A percentile compares a stretch with the other conserved stretches of the same genome.
phyloP scores from a whole-genome alignment of 2,888 invertebrate genomes.

The Monoplex corrugatus region DNA sequence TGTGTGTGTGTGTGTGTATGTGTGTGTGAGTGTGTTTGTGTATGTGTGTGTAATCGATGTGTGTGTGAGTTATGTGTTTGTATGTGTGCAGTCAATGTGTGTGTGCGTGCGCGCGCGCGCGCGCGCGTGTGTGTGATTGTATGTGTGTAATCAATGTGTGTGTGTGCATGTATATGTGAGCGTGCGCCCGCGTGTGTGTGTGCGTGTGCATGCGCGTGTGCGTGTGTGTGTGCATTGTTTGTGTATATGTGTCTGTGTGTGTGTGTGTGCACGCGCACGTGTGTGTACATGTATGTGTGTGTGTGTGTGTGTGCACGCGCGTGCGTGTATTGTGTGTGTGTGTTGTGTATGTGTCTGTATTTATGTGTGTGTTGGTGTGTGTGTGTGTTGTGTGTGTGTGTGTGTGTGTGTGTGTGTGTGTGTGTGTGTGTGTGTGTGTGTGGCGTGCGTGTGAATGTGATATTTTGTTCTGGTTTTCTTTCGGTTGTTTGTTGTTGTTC shows the following conservation, averaged over 20 bases:
- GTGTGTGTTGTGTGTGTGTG: neutral
- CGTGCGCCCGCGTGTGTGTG: neutral
- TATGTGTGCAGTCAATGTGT: neutral
- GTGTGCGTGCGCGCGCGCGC: neutral
- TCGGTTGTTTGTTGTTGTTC: too few species aligned
- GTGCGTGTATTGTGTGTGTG: too few species aligned
- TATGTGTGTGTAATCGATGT: neutral
- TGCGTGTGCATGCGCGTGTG: too few species aligned
- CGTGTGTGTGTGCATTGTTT: neutral
- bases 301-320: slow-evolving; percentile 4
- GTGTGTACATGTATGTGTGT: neutral
- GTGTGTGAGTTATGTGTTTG: neutral
- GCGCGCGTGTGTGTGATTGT: neutral
- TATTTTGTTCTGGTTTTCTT: neutral
- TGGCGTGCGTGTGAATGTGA: too few species aligned
- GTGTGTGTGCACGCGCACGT: neutral
- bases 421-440: too few species aligned
- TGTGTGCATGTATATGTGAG: neutral
- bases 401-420: too few species aligned
- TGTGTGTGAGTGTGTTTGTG: neutral
- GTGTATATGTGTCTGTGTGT: neutral
- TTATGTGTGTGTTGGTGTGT: neutral
- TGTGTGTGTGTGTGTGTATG: neutral
- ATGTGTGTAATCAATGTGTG: too few species aligned
- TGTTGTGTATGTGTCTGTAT: neutral